Percentiles rank a stretch among this genome's conserved stretches.
Conservation (phyloP, 2,113 vertebrate genomes). For the Ifrita kowaldi region DNA sequence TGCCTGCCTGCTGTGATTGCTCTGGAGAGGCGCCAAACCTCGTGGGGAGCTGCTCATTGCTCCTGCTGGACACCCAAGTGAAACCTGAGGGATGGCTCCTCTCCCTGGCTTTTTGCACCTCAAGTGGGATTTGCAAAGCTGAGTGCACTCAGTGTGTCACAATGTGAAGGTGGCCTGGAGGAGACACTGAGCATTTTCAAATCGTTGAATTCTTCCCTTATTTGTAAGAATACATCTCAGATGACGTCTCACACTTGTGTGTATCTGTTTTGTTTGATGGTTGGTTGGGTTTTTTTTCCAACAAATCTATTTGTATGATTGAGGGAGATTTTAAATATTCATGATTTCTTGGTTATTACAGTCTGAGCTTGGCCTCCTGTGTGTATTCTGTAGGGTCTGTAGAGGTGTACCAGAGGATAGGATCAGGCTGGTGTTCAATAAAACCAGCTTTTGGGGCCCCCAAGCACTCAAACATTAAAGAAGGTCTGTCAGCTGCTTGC, state of each 20-base stretch:
- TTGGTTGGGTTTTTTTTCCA: not conserved
- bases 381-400: not conserved
- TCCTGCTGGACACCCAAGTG: not conserved
- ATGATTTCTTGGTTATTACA: not conserved
- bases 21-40: not conserved
- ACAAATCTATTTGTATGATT: not conserved
- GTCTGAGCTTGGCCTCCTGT: not conserved
- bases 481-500: not conserved
- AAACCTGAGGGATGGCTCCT: not conserved
- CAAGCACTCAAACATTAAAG: not conserved
- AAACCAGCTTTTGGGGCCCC: not conserved
- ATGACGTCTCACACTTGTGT: not conserved
- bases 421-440: not conserved
- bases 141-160: not conserved
- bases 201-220: not conserved
- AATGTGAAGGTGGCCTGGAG: not conserved
- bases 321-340: not conserved
- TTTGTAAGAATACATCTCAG: not conserved
- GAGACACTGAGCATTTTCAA: not conserved
- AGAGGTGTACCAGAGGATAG: not conserved
- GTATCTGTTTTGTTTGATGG: not conserved
- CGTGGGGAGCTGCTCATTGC: not conserved
- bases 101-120: not conserved
- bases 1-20: not conserved
- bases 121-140: not conserved